phyloP scores from a whole-genome alignment of 2,797 vertebrate genomes.

The Protosalanx chinensis region DNA sequence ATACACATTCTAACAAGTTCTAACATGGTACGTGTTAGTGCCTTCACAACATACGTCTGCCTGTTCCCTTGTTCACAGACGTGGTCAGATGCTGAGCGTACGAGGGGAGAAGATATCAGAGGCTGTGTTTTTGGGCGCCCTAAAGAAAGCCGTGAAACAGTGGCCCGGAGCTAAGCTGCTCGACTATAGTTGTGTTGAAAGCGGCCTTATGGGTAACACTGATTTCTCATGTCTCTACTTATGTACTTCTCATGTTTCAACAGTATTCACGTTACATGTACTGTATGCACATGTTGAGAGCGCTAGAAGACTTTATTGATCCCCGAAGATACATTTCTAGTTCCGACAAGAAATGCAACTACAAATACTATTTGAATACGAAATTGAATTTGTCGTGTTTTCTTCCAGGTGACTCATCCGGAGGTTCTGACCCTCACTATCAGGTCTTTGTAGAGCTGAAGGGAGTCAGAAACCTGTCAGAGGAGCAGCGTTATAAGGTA shows the following conservation, averaged over 20 bases:
- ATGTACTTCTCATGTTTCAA: too few species aligned
- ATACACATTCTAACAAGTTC: too few species aligned
- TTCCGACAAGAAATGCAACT: too few species aligned
- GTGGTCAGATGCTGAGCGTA: constrained; percentile 79
- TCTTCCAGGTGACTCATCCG: constrained; percentile 74
- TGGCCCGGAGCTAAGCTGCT: constrained; percentile 85
- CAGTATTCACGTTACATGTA: too few species aligned
- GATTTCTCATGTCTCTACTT: not conserved
- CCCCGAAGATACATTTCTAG: too few species aligned
- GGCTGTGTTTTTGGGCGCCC: constrained; percentile 71
- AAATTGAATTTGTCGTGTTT: not conserved
- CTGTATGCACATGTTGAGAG: too few species aligned
- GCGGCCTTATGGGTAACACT: constrained; percentile 82
- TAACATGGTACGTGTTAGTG: not conserved
- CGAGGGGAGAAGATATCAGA: constrained; percentile 85
- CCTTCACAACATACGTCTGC: not conserved
- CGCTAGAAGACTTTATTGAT: too few species aligned
- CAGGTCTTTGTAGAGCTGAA: constrained; percentile 88
- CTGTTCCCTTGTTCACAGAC: constrained; percentile 60
- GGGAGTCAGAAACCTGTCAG: constrained; percentile 85
- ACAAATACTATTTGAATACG: not conserved
- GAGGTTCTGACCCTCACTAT: constrained; percentile 86
- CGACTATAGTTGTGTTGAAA: constrained; percentile 87
- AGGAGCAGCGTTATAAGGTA: constrained; percentile 89
- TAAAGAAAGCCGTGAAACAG: constrained; percentile 70